phyloP scores from a whole-genome alignment of 2,113 vertebrate genomes.

The Rhinoderma darwinii region DNA sequence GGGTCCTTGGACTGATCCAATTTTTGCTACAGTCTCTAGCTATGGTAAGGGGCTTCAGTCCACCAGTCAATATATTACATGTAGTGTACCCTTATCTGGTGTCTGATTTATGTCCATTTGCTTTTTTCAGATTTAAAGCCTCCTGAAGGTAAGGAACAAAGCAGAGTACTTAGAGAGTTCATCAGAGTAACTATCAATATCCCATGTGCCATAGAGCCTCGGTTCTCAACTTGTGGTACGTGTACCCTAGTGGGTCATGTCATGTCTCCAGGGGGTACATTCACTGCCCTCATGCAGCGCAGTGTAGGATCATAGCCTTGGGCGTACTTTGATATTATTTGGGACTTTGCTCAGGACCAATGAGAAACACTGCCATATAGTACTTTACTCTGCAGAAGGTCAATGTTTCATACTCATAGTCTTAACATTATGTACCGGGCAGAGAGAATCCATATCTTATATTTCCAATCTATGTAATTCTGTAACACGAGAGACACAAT shows the following conservation, averaged over 20 bases:
- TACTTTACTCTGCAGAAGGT: background rate
- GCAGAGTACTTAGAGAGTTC: background rate
- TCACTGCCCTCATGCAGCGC: background rate
- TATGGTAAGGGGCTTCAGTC: background rate
- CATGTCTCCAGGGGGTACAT: background rate
- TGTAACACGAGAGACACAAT: background rate
- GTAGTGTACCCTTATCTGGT: background rate
- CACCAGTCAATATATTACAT: background rate
- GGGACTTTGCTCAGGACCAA: background rate
- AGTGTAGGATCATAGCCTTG: background rate
- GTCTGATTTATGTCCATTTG: background rate
- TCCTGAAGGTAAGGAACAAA: conserved; percentile 57
- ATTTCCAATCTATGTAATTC: background rate
- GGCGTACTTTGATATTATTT: too few relatives aligned
- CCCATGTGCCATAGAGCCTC: too few relatives aligned
- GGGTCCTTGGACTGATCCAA: conserved; percentile 83
- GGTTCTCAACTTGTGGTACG: background rate
- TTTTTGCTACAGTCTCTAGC: conserved; percentile 65
- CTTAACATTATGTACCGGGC: too few relatives aligned
- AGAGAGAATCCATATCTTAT: background rate
- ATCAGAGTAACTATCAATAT: background rate
- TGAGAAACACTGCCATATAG: background rate
- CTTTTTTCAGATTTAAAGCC: conserved; percentile 53
- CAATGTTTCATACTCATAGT: too few relatives aligned
- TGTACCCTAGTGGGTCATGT: background rate